Base-by-base conservation (phyloP, 2,113 vertebrate species). In the Atherinomorus stipes region DNA sequence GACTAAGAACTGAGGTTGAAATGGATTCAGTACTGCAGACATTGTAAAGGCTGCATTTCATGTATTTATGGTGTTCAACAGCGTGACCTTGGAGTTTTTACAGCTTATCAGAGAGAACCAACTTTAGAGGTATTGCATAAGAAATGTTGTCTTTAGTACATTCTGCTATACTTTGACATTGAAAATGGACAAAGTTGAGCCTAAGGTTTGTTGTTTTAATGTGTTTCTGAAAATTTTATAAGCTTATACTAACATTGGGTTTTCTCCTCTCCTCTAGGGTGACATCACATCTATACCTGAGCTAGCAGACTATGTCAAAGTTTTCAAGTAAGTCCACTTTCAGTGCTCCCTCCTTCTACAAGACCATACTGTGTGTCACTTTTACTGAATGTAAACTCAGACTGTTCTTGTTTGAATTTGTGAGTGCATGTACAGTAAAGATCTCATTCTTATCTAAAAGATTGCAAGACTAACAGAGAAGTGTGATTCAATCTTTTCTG, bases 201-300 rank as follows among this genome's bases (percentile, higher is more conserved):
- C 42, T 23, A 57, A 60, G 65, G 60, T 76, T 70, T 66, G 67
- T 76, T 47, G 78, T 76, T 70, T 38, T 28, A 13, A 16, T 7
- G 15, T 44, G 18, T 44, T 16, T 44, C 51, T 74, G 51, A 13
- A 54, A 58, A 15, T 76, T 13, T 40, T 23, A 7, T 18, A 13
- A 13, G 49, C 34, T 71, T 67, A 13, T 42, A 28, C n/a, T 79
- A 65, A 86, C 66, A 51, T 21, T 53, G 13, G 1, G 22, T 76
- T 82, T 67, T 42, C 28, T 53, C n/a, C 10, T 74, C 70, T 67
- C 72, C 58, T n/a, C 13, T 58, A 99, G 98, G 98, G 98, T 91
- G 98, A 99, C 91, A 99, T 99, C 92, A 99, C 98, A 84, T 98
- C 97, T 81, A 99, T 99, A 92, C 98, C 98, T 0, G 98, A 99